Conservation (phyloP, 2,113 vertebrate genomes). For the Macquaria ambigua region DNA sequence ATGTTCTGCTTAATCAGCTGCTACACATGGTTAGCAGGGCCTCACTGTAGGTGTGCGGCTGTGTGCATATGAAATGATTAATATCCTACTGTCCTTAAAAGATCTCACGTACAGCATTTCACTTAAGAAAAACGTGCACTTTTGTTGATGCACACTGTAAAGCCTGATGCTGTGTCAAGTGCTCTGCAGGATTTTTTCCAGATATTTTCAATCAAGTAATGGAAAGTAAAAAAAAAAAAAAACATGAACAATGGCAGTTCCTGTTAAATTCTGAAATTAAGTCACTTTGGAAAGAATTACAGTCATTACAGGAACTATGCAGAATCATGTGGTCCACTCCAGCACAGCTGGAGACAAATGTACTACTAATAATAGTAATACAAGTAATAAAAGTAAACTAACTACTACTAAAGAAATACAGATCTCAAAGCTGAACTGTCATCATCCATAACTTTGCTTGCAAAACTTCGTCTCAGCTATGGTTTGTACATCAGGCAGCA, state of each 20-base stretch:
- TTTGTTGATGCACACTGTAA: no score
- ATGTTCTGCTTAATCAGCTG: slow-evolving; percentile 29
- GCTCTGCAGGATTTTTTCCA: not conserved
- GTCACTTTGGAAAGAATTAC: no score
- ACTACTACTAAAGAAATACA: not conserved
- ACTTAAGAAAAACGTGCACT: not conserved
- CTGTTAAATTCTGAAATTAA: no score
- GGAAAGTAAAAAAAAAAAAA: no score
- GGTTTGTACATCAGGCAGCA: not conserved
- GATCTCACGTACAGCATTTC: not conserved
- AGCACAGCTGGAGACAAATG: not conserved
- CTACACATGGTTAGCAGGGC: not conserved
- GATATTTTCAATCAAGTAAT: not conserved
- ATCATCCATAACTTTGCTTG: not conserved
- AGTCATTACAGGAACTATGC: no score
- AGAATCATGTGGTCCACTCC: not conserved
- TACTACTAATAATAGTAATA: not conserved
- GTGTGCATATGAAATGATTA: not conserved
- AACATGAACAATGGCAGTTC: no score
- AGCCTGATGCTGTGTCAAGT: not conserved
- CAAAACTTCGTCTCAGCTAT: not conserved
- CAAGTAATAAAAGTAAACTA: no score
- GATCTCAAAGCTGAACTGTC: not conserved
- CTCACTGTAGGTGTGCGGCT: not conserved
- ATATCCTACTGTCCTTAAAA: not conserved